A percentile compares a stretch with the other conserved stretches of the same genome.
phyloP scores from a whole-genome alignment of 2,797 vertebrate species.

The Paratrypauchen microcephalus region DNA sequence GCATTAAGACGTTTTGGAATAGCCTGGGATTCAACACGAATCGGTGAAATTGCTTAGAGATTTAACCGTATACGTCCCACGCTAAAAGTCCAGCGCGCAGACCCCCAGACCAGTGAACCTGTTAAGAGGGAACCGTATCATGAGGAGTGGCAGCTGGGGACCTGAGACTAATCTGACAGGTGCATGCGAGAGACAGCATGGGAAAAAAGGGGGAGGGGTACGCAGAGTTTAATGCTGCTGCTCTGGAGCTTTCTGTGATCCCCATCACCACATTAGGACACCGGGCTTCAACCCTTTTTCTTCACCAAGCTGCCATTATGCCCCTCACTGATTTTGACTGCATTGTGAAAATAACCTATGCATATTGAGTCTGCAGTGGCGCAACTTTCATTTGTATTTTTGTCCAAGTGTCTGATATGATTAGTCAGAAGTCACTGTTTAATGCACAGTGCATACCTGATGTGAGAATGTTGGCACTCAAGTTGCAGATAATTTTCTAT shows the following conservation, averaged over 20 bases:
- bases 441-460: neutral
- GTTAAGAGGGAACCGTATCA: constrained; percentile 53
- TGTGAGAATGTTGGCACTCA: constrained; percentile 1
- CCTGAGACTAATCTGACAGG: constrained; percentile 74
- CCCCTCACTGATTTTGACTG: neutral
- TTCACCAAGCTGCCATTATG: constrained; percentile 10
- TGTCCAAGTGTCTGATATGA: neutral
- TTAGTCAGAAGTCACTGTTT: constrained; percentile 1
- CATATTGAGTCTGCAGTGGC: neutral
- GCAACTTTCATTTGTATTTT: neutral
- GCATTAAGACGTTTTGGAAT: neutral
- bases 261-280: constrained; percentile 27
- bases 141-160: constrained; percentile 66
- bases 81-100: constrained; percentile 11
- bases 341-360: constrained; percentile 7
- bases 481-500: neutral
- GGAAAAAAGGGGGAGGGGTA: constrained; percentile 47
- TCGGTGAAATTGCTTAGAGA: no score
- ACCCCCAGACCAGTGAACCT: constrained; percentile 39
- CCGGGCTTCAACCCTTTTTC: constrained; percentile 15
- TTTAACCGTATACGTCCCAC: no score
- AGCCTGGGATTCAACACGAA: neutral
- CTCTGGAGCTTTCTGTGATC: constrained; percentile 26
- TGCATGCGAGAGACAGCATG: constrained; percentile 71
- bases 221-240: constrained; percentile 54